Percentiles rank a stretch among this genome's conserved stretches.
These are phyloP conservation scores for Diprion similis DNA, from an alignment of 1,140 invertebrate species.

Conservation along the genomic window DNA sequence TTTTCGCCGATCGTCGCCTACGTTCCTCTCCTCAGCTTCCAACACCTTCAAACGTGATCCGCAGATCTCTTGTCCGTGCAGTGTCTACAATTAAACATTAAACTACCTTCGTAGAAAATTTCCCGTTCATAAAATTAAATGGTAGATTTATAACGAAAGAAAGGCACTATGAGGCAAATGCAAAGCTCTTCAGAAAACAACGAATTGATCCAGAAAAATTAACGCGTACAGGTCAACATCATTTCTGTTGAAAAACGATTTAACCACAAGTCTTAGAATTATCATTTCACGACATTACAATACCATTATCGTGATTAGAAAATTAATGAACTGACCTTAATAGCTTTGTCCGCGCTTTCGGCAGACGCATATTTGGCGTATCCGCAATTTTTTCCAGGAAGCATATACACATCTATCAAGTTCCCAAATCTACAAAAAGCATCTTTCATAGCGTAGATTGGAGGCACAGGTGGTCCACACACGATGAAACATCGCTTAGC, in stretches of 20 bases:
- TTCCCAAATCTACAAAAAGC: constrained; percentile 93
- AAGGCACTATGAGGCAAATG: not conserved
- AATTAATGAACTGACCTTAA: constrained; percentile 61
- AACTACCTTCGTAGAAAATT: constrained; percentile 12
- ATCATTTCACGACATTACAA: too few relatives aligned
- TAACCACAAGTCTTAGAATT: too few relatives aligned
- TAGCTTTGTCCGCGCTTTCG: constrained; percentile 80
- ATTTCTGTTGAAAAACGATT: too few relatives aligned
- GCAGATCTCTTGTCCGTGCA: constrained; percentile 85
- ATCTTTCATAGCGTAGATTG: constrained; percentile 82
- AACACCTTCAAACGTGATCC: constrained; percentile 87
- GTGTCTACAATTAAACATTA: constrained; percentile 53
- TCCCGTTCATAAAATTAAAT: constrained; percentile 2
- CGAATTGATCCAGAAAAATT: too few relatives aligned
- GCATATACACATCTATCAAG: constrained; percentile 88
- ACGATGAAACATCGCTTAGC: constrained; percentile 77
- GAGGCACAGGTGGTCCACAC: constrained; percentile 82
- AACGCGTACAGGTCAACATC: too few relatives aligned
- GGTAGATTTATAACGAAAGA: not conserved
- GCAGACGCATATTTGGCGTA: constrained; percentile 88
- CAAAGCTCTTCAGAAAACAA: too few relatives aligned
- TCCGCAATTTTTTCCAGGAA: constrained; percentile 89
- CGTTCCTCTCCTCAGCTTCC: constrained; percentile 82
- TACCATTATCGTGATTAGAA: too few relatives aligned
- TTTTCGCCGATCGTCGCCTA: constrained; percentile 64